Evolutionary conservation across 2,797 vertebrate genomes (phyloP).

Genomic region (Pangasius larnaudii): DNA sequence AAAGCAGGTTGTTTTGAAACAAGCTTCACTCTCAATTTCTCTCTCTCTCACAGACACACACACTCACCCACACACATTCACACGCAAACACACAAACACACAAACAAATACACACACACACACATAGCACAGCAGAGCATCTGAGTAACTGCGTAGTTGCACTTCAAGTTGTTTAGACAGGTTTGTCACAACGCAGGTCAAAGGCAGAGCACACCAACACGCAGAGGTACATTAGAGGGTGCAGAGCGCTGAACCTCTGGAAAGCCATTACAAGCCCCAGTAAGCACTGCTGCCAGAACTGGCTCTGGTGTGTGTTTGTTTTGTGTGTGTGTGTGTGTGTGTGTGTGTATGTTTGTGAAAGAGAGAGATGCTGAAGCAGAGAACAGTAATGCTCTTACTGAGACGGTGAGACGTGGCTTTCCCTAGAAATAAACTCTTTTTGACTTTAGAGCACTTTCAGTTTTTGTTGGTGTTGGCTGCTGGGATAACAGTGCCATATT

Average conservation of each 20-base stretch:
- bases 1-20: constrained; percentile 22
- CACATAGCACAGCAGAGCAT: background rate
- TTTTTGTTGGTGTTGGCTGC: background rate
- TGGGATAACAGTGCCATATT: background rate
- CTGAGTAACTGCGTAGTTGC: constrained; percentile 3
- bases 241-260: constrained; percentile 35
- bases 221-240: constrained; percentile 35
- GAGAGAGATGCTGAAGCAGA: constrained; percentile 24
- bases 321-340: constrained; percentile 2
- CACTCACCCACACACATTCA: background rate
- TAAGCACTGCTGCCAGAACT: constrained; percentile 36
- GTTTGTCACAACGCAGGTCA: constrained; percentile 41
- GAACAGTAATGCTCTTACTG: background rate
- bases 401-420: constrained; percentile 40
- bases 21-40: background rate
- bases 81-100: background rate
- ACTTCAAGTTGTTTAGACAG: constrained; percentile 32
- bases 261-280: constrained; percentile 55
- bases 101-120: background rate
- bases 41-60: background rate
- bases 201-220: constrained; percentile 35
- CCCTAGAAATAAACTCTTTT: background rate
- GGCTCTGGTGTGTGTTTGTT: constrained; percentile 7
- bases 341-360: constrained; percentile 23
- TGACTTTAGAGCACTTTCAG: background rate